Conservation (phyloP, 2,113 vertebrate genomes). For the Pomatostomus ruficeps region DNA sequence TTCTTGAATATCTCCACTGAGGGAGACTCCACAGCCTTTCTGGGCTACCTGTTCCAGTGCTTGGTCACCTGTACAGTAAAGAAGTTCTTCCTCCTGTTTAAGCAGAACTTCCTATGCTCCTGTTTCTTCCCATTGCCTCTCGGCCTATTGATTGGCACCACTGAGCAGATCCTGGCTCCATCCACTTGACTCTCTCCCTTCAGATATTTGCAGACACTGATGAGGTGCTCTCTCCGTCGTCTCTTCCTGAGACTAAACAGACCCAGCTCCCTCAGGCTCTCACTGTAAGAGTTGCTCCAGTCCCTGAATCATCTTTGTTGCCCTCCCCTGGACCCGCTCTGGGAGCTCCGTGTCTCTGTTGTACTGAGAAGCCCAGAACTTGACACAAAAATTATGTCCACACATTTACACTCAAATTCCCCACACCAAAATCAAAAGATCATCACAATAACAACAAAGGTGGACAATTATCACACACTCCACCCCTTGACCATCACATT, state of each 20-base stretch:
- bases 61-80: background rate
- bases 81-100: background rate
- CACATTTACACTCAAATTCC: background rate
- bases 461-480: background rate
- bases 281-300: background rate
- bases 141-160: background rate
- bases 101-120: background rate
- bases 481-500: background rate
- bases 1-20: background rate
- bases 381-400: background rate
- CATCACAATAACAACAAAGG: background rate
- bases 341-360: background rate
- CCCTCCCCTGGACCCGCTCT: rapidly evolving
- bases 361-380: background rate
- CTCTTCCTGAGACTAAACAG: background rate
- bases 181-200: background rate
- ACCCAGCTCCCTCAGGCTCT: background rate
- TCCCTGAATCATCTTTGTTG: too few species aligned
- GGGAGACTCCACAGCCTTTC: background rate
- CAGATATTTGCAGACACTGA: background rate
- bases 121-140: background rate
- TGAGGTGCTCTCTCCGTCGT: background rate
- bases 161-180: background rate
- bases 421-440: background rate
- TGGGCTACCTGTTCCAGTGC: background rate